A percentile compares a stretch with the other conserved stretches of the same genome.
phyloP scores from a whole-genome alignment of 1,140 invertebrate species.

The Archegozetes longisetosus region DNA sequence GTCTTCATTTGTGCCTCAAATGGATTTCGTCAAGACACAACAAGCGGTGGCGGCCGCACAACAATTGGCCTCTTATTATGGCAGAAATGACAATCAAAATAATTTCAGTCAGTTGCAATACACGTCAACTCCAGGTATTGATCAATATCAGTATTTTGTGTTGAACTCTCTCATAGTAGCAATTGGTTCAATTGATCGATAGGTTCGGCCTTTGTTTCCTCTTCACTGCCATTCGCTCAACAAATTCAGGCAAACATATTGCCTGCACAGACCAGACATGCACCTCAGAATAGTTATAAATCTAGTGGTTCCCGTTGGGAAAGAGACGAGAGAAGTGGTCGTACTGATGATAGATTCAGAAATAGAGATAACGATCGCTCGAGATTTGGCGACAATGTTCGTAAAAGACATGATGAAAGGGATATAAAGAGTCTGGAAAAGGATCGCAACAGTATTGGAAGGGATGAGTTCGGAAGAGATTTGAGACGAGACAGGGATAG shows the following conservation, averaged over 20 bases:
- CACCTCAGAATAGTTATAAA: constrained; percentile 1
- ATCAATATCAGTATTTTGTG: background rate
- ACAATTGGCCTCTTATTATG: background rate
- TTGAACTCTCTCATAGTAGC: background rate
- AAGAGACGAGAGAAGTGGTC: background rate
- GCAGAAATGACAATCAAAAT: background rate
- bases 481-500: background rate
- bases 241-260: background rate
- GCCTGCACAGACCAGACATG: background rate
- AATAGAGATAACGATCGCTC: background rate
- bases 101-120: constrained; percentile 4
- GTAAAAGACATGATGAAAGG: background rate
- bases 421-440: background rate
- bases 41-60: constrained; percentile 2
- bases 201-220: constrained; percentile 15
- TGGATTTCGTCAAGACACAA: constrained; percentile 1
- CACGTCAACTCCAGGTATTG: constrained; percentile 14
- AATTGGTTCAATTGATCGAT: background rate
- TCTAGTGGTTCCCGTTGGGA: background rate
- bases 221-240: background rate
- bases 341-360: background rate
- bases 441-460: background rate
- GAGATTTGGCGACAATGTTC: background rate
- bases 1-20: background rate
- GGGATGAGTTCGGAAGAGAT: background rate